These are phyloP conservation scores for Ommatoiulus sabulosus DNA, from an alignment of 2,888 invertebrate genomes.

Conservation along the genomic window DNA sequence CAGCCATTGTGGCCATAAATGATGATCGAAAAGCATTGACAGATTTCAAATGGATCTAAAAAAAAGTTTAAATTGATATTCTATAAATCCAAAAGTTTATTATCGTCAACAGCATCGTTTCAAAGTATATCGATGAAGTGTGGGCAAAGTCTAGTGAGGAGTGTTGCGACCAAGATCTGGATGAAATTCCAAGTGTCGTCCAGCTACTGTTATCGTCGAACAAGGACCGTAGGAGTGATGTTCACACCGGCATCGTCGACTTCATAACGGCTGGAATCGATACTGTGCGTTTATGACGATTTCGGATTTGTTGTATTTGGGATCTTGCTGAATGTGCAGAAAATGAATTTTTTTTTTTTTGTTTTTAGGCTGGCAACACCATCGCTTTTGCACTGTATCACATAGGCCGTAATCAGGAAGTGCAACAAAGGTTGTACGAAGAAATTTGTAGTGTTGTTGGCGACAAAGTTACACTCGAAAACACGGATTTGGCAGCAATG, in stretches of 20 bases:
- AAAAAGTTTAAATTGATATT: too few relatives aligned
- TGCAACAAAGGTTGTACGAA: constrained; percentile 64
- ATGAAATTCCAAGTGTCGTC: constrained; percentile 60
- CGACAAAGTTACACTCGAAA: constrained; percentile 55
- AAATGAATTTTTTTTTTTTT: neutral
- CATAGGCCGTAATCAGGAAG: constrained; percentile 64
- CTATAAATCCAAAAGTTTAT: neutral
- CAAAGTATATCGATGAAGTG: constrained; percentile 60
- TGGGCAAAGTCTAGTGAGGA: constrained; percentile 38
- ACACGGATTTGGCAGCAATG: constrained; percentile 61
- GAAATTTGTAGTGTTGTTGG: constrained; percentile 62
- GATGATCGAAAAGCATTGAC: neutral
- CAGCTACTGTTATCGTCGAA: constrained; percentile 60
- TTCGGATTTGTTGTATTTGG: neutral
- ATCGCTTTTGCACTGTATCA: constrained; percentile 66
- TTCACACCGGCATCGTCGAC: constrained; percentile 62
- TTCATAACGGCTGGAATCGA: constrained; percentile 64
- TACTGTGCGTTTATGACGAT: constrained; percentile 60
- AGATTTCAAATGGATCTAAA: too few relatives aligned
- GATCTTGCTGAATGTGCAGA: neutral
- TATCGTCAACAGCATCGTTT: constrained; percentile 57
- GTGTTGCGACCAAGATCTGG: constrained; percentile 49
- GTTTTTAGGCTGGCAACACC: constrained; percentile 65
- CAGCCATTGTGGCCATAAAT: neutral
- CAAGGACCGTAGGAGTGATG: constrained; percentile 60